A percentile compares a stretch with the other conserved stretches of the same genome.
These are phyloP conservation scores for Passerina amoena DNA, from an alignment of 2,113 vertebrate species.

Conservation along the genomic window DNA sequence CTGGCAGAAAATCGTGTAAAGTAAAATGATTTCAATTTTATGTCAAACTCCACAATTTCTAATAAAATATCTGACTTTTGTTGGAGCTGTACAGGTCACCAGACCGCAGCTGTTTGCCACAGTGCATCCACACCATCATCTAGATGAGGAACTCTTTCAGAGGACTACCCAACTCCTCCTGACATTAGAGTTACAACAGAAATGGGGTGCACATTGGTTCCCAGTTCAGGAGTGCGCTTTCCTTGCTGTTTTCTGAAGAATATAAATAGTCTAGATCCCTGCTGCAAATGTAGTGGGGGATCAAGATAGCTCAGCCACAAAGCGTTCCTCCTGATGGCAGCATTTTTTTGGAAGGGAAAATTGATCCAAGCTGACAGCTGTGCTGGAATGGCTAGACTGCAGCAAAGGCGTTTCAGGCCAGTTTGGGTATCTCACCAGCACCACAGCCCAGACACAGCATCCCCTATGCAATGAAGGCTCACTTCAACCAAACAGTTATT, in stretches of 20 bases:
- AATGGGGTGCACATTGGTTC: neutral
- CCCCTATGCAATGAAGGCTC: neutral
- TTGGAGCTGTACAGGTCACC: neutral
- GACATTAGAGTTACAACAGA: neutral
- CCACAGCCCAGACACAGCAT: neutral
- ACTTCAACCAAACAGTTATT: neutral
- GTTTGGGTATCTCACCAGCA: neutral
- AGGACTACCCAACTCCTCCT: neutral
- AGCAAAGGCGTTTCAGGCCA: slow-evolving; percentile 34
- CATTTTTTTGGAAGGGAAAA: slow-evolving; percentile 56
- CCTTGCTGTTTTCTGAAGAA: neutral
- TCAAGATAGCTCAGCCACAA: slow-evolving; percentile 60
- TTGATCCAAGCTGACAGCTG: slow-evolving; percentile 64
- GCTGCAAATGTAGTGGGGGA: slow-evolving; percentile 28
- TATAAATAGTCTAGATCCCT: slow-evolving; percentile 43
- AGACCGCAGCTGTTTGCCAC: neutral
- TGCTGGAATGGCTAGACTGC: slow-evolving; percentile 46
- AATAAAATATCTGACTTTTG: neutral
- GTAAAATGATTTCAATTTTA: neutral
- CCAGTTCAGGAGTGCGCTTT: neutral
- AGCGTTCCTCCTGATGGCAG: slow-evolving; percentile 19
- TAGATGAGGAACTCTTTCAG: neutral
- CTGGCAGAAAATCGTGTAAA: slow-evolving; percentile 56
- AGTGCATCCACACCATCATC: neutral
- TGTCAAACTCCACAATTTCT: slow-evolving; percentile 44